Base-by-base conservation (phyloP, 2,113 vertebrate genomes). In the Eonycteris spelaea region DNA sequence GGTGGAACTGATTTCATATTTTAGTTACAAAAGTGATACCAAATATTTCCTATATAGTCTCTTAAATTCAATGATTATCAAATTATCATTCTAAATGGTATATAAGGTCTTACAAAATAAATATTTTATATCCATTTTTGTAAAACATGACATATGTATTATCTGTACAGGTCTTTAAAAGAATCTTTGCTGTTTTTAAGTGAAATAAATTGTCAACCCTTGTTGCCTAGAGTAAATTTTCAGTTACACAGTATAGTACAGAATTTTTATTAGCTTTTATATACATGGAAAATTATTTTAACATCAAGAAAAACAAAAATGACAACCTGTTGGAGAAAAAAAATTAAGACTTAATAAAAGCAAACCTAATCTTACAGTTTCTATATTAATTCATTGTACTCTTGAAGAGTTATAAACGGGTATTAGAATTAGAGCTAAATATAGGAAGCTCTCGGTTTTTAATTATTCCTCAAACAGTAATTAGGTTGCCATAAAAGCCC, bases 391-490 rank as follows among this genome's bases (percentile, higher is more conserved):
- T n/a, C 33, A 63, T 67, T 82, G 15, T 38, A 73, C 9, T 63
- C 28, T 77, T 84, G 7, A 94, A 77, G 53, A 87, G 48, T 77
- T 91, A 2, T 55, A 94, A 93, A 88, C 3, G 8, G 45, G n/a
- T 87, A 51, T 74, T 51, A 86, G 33, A 98, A 85, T 86, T 70
- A 86, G 21, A 73, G 38, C 15, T 79, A 91, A 84, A 77, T 93
- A 94, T 94, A 86, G 53, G 45, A 84, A 75, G 80, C 10, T 73
- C 35, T 89, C 19, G 10, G 33, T 30, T 82, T 88, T 95, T 91
- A 78, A 88, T 91, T 96, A 89, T 86, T 91, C 61, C n/a, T 92
- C 35, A 53, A 85, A 92, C 24, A 82, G 71, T 96, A 96, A 78
- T 86, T 67, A 68, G 21, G 22, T 92, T 96, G 30, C 48, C 24